A percentile compares a stretch with the other conserved stretches of the same genome.
Conservation (phyloP, 1,140 invertebrate species). For the Teleogryllus occipitalis region DNA sequence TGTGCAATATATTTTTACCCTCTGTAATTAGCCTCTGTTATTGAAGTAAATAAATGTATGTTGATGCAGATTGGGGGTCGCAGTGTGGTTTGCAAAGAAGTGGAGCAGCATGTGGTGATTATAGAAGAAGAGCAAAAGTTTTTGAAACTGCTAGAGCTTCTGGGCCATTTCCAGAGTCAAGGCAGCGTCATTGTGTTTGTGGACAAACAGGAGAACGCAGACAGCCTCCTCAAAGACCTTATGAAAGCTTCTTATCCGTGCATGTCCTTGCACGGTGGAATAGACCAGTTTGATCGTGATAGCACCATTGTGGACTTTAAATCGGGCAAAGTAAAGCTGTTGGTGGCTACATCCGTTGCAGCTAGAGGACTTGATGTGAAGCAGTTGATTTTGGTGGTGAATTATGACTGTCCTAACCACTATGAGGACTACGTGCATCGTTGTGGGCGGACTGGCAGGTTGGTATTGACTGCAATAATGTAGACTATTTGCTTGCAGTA, state of each 20-base stretch:
- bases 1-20: too few species aligned
- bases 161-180: slow-evolving; percentile 88
- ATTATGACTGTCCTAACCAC: slow-evolving; percentile 99
- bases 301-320: slow-evolving; percentile 98
- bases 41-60: neutral
- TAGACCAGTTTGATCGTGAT: slow-evolving; percentile 98
- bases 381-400: slow-evolving; percentile 94
- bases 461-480: slow-evolving; percentile 14
- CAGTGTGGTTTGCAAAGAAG: slow-evolving; percentile 96
- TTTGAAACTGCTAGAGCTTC: slow-evolving; percentile 89
- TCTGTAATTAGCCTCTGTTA: too few species aligned
- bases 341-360: slow-evolving; percentile 93
- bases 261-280: slow-evolving; percentile 95
- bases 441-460: slow-evolving; percentile 77
- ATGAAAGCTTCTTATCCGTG: slow-evolving; percentile 95
- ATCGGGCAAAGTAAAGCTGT: slow-evolving; percentile 72
- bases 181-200: slow-evolving; percentile 96
- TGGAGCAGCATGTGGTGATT: slow-evolving; percentile 90
- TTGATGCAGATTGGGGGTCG: slow-evolving; percentile 74
- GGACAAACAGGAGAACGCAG: slow-evolving; percentile 97
- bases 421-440: slow-evolving; percentile 99
- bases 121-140: slow-evolving; percentile 97
- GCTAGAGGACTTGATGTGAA: slow-evolving; percentile 97
- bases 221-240: slow-evolving; percentile 87
- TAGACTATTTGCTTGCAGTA: too few species aligned